A percentile compares a stretch with the other conserved stretches of the same genome.
Conservation (phyloP, 2,113 vertebrate species). For the Callorhinus ursinus region DNA sequence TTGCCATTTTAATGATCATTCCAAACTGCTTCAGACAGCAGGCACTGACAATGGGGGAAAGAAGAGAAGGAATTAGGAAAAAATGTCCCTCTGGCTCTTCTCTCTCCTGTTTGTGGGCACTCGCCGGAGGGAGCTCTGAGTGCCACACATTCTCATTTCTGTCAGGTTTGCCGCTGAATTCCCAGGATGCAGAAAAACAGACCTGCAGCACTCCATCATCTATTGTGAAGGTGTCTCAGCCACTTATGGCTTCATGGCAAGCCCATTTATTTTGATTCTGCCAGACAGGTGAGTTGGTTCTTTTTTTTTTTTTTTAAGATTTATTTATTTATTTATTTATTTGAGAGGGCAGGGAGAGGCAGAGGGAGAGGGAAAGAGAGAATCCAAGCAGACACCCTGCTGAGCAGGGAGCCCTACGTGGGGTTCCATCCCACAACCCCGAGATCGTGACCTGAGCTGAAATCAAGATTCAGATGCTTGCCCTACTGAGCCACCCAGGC, state of each 20-base stretch:
- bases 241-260: background rate
- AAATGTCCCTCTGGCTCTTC: background rate
- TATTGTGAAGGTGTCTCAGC: background rate
- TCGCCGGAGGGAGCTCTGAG: background rate
- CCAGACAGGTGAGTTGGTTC: background rate
- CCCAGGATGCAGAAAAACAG: background rate
- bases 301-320: background rate
- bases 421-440: background rate
- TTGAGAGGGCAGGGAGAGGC: background rate
- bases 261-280: background rate
- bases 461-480: background rate
- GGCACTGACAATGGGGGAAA: background rate
- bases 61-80: background rate
- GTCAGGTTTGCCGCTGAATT: background rate
- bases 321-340: no score
- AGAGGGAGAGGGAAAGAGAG: background rate
- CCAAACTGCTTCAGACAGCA: background rate
- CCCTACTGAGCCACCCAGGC: background rate
- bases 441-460: background rate
- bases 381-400: background rate
- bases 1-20: background rate
- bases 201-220: accelerated
- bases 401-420: background rate
- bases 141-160: background rate
- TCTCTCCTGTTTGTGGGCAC: background rate